Conservation (phyloP, 2,888 invertebrate genomes). For the Drosophila gaucha region DNA sequence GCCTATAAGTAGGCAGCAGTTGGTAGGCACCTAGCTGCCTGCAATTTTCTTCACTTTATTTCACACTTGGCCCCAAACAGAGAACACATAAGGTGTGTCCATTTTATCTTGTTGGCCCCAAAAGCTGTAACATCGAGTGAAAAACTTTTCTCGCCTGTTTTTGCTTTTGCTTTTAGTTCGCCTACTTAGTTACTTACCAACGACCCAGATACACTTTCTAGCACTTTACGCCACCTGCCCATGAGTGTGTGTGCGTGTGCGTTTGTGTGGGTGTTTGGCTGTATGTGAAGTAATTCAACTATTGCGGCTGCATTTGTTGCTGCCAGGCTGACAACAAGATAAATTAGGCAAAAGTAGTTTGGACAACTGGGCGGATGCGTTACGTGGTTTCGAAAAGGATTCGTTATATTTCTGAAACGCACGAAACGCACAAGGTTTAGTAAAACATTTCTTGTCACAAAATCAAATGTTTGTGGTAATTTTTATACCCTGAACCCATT, state of each 20-base stretch:
- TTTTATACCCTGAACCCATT: too few relatives aligned
- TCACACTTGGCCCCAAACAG: slow-evolving; percentile 57
- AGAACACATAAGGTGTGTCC: slow-evolving; percentile 72
- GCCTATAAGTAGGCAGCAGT: slow-evolving; percentile 60
- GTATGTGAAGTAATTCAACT: slow-evolving; percentile 46
- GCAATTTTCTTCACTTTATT: slow-evolving; percentile 74
- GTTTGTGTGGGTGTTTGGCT: slow-evolving; percentile 13
- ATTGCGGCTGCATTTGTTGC: slow-evolving; percentile 69
- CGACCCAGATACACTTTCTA: slow-evolving; percentile 63
- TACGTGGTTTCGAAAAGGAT: slow-evolving; percentile 6
- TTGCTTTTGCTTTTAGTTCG: slow-evolving; percentile 53
- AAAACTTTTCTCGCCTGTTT: slow-evolving; percentile 66
- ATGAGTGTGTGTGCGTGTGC: neutral
- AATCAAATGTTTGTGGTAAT: too few relatives aligned
- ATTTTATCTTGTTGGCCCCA: slow-evolving; percentile 65
- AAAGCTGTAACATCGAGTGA: slow-evolving; percentile 47
- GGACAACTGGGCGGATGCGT: slow-evolving; percentile 37
- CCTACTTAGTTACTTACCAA: slow-evolving; percentile 56
- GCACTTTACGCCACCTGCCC: slow-evolving; percentile 51
- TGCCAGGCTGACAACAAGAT: slow-evolving; percentile 76
- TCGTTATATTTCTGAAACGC: slow-evolving; percentile 3
- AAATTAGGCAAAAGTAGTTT: slow-evolving; percentile 67
- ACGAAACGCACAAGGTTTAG: slow-evolving; percentile 1
- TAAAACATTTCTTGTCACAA: neutral
- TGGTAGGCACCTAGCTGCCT: slow-evolving; percentile 38